phyloP scores from a whole-genome alignment of 2,888 invertebrate genomes.

The Punctoribates punctum region DNA sequence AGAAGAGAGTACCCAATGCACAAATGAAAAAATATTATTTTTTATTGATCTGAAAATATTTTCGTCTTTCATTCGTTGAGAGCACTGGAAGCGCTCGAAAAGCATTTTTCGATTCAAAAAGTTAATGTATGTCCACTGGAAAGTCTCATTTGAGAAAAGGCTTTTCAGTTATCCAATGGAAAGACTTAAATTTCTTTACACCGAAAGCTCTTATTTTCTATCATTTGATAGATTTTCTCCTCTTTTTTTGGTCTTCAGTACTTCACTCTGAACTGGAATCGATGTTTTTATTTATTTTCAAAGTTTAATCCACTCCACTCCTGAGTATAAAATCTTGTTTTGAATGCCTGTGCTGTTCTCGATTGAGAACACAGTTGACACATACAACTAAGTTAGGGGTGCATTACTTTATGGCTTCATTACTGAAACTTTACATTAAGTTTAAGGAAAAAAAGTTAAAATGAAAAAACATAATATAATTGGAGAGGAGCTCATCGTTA shows the following conservation, averaged over 20 bases:
- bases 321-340: slow-evolving; percentile 1
- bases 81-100: no score
- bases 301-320: neutral
- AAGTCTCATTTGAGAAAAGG: no score
- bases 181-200: neutral
- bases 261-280: neutral
- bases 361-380: neutral
- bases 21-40: no score
- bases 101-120: no score
- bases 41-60: no score
- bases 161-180: neutral
- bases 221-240: neutral
- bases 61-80: no score
- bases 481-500: neutral
- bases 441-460: neutral
- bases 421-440: slow-evolving; percentile 10
- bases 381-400: slow-evolving; percentile 6
- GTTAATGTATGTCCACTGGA: no score
- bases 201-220: neutral
- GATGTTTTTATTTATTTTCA: neutral
- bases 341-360: neutral
- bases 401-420: slow-evolving; percentile 19
- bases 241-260: no score
- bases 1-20: no score
- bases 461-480: neutral